Base-by-base conservation (phyloP, 2,113 vertebrate species). In the Prochilodus magdalenae region DNA sequence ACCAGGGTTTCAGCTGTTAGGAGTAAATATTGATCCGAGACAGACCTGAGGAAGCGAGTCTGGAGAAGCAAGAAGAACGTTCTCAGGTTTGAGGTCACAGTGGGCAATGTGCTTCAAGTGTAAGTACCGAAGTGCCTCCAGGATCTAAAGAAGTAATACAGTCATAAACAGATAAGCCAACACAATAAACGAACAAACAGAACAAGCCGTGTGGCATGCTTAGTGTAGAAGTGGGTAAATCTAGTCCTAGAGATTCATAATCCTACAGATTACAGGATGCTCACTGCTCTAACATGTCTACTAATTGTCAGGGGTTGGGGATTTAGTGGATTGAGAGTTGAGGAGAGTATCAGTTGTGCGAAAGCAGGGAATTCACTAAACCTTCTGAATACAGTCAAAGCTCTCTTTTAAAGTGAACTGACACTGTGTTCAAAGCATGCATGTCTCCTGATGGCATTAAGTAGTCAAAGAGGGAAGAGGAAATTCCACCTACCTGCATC, bases 31-130 rank as follows among this genome's bases (percentile, higher is more conserved):
- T 47, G 13, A 33, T 29, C 3, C 26, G 29, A 55, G 0, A 22
- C 84, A 60, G 63, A 94, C 93, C 93, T 92, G 93, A 47, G 94
- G 93, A 62, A 94, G 90, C 0, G 93, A 88, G 44, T 95, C 93
- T 0, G 92, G 79, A 0, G 92, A 91, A 29, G 90, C 88, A 81
- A 95, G 85, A 36, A 95, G 91, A 0, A 95, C 93, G 0, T 95
- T 95, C 84, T 95, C 94, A 6, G 94, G 94, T 33, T 95, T 94
- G 27, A 94, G 89, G 88, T 94, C 93, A 51, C 93, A 94, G 91
- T 94, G 93, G n/a, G 92, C 93, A 11, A 94, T 87, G 55, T 93
- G 90, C 57, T 90, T 94, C 55, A 92, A 49, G 85, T 95, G 94
- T 66, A 95, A 90, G 15, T 95, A 93, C 0, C 93, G 86, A 85